These are phyloP conservation scores for Mus pahari DNA, from an alignment of 2,113 vertebrate genomes.

Conservation along the genomic window DNA sequence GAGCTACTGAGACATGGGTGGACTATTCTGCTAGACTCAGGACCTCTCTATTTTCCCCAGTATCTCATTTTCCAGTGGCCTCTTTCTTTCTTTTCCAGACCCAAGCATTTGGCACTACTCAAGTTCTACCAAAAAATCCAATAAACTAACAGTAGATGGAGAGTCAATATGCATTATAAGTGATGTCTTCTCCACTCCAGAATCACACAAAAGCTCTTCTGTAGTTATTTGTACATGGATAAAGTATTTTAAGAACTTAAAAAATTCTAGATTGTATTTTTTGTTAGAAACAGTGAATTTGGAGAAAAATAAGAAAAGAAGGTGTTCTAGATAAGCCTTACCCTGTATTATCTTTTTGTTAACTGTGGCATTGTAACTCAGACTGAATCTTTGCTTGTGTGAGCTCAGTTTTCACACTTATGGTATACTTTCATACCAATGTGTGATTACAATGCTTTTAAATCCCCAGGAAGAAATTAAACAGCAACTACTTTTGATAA, in stretches of 20 bases:
- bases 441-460: neutral
- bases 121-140: neutral
- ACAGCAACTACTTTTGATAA: neutral
- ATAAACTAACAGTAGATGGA: neutral
- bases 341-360: neutral
- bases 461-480: neutral
- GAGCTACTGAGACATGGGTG: neutral
- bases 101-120: neutral
- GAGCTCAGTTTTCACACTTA: neutral
- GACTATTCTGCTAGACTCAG: neutral
- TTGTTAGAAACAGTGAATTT: constrained; percentile 8
- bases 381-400: neutral
- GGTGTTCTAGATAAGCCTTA: neutral
- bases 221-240: neutral
- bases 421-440: neutral
- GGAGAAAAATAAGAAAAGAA: neutral
- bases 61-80: neutral
- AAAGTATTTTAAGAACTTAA: neutral
- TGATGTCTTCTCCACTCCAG: neutral
- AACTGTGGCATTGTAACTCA: neutral
- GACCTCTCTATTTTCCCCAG: neutral
- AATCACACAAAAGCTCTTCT: neutral
- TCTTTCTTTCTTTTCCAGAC: neutral
- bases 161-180: neutral
- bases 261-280: neutral